Evolutionary conservation across 2,113 vertebrate genomes (phyloP).

Genomic region (Centropus unirufus): DNA sequence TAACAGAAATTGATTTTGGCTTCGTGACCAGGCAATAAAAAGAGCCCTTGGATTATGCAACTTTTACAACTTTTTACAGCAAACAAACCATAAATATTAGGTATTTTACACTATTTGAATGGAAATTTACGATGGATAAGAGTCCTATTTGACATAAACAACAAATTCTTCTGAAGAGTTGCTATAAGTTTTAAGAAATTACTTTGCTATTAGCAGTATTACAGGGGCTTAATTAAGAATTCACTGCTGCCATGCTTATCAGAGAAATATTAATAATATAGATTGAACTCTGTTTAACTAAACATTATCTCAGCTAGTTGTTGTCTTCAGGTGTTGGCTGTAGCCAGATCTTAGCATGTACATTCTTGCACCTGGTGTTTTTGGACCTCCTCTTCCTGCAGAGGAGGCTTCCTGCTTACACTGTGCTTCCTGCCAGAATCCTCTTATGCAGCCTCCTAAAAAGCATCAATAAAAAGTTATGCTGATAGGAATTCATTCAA

Average conservation of each 20-base stretch:
- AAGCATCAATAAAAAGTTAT: background rate
- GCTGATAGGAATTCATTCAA: background rate
- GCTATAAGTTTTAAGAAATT: background rate
- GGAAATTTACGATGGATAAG: background rate
- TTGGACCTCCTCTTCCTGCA: background rate
- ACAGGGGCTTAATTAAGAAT: background rate
- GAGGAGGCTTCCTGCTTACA: background rate
- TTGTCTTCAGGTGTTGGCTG: background rate
- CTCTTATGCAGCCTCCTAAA: background rate
- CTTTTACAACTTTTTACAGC: background rate
- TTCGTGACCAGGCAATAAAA: background rate
- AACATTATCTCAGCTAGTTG: background rate
- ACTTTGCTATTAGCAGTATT: background rate
- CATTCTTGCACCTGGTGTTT: background rate
- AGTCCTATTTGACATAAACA: background rate
- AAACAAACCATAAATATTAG: background rate
- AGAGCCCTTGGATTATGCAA: background rate
- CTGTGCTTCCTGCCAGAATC: background rate
- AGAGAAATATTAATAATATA: background rate
- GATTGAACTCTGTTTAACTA: background rate
- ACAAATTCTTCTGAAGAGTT: background rate
- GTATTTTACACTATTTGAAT: background rate
- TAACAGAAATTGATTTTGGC: background rate
- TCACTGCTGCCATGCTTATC: background rate
- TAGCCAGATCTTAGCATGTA: background rate